These are phyloP conservation scores for Bombus confusus DNA, from an alignment of 1,140 invertebrate species.

Conservation along the genomic window DNA sequence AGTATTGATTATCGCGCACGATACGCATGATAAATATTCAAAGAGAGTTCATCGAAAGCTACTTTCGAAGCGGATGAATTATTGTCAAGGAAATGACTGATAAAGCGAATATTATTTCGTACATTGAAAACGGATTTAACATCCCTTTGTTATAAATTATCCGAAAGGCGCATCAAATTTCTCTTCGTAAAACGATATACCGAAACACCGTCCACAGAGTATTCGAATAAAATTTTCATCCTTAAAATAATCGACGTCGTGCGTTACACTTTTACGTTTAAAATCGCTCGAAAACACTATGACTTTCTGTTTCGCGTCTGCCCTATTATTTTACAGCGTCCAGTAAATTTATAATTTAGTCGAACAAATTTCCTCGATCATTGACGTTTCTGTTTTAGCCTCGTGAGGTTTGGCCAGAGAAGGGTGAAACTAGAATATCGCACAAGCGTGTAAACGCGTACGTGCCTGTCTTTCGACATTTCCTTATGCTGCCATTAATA, in stretches of 20 bases:
- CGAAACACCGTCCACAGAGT: too few relatives aligned
- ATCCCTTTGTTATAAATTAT: not conserved
- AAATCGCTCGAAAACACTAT: not conserved
- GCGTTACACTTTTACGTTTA: not conserved
- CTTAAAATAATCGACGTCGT: too few relatives aligned
- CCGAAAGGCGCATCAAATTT: not conserved
- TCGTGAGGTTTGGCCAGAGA: not conserved
- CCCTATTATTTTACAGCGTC: not conserved
- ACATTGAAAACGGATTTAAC: not conserved
- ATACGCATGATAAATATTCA: too few relatives aligned
- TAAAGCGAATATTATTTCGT: too few relatives aligned
- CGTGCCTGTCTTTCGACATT: too few relatives aligned
- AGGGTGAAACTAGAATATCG: not conserved
- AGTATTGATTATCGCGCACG: too few relatives aligned
- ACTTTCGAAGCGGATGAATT: too few relatives aligned
- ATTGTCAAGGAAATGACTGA: too few relatives aligned
- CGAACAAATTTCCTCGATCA: slow-evolving; percentile 8
- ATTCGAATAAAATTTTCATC: too few relatives aligned
- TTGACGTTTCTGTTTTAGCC: not conserved
- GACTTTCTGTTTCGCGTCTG: not conserved
- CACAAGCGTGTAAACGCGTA: too few relatives aligned
- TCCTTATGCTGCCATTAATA: too few relatives aligned
- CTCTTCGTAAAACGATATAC: not conserved
- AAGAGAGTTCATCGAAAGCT: too few relatives aligned
- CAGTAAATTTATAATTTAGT: slow-evolving; percentile 1